Evolutionary conservation across 2,888 invertebrate species (phyloP).

Genomic region (Diploptera punctata): DNA sequence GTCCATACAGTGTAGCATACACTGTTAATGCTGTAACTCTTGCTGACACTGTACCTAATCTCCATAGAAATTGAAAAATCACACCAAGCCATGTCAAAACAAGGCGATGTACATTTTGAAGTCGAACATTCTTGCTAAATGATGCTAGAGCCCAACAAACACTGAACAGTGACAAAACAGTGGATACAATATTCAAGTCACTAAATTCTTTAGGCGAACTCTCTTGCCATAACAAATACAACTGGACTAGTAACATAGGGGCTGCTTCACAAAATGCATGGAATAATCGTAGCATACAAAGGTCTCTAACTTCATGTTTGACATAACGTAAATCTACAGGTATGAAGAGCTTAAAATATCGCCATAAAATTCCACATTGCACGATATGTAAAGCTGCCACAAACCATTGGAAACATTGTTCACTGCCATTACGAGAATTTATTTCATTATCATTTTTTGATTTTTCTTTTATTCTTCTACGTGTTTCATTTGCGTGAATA

Average conservation of each 20-base stretch:
- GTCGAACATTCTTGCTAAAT: slow-evolving; percentile 85
- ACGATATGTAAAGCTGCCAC: slow-evolving; percentile 62
- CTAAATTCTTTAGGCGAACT: slow-evolving; percentile 62
- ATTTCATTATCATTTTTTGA: slow-evolving; percentile 39
- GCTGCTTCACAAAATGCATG: slow-evolving; percentile 90
- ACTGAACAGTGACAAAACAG: slow-evolving; percentile 80
- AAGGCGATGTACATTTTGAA: slow-evolving; percentile 81
- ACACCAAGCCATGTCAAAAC: slow-evolving; percentile 86
- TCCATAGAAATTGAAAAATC: slow-evolving; percentile 77
- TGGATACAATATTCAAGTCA: slow-evolving; percentile 81
- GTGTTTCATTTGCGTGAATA: slow-evolving; percentile 54
- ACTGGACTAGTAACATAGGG: slow-evolving; percentile 83
- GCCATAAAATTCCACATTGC: slow-evolving; percentile 57
- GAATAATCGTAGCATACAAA: slow-evolving; percentile 78
- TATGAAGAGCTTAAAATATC: slow-evolving; percentile 84
- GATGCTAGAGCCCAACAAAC: slow-evolving; percentile 92
- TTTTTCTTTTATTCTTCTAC: slow-evolving; percentile 43
- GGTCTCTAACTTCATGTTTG: slow-evolving; percentile 76
- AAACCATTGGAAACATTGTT: slow-evolving; percentile 64
- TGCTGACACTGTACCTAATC: slow-evolving; percentile 80
- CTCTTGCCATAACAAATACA: slow-evolving; percentile 70
- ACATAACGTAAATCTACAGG: slow-evolving; percentile 83
- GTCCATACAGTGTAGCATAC: slow-evolving; percentile 80
- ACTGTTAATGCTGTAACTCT: slow-evolving; percentile 82
- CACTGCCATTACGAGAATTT: slow-evolving; percentile 30